A percentile compares a stretch with the other conserved stretches of the same genome.
These are phyloP conservation scores for Eubasilissa splendida DNA, from an alignment of 2,888 invertebrate genomes.

Conservation along the genomic window DNA sequence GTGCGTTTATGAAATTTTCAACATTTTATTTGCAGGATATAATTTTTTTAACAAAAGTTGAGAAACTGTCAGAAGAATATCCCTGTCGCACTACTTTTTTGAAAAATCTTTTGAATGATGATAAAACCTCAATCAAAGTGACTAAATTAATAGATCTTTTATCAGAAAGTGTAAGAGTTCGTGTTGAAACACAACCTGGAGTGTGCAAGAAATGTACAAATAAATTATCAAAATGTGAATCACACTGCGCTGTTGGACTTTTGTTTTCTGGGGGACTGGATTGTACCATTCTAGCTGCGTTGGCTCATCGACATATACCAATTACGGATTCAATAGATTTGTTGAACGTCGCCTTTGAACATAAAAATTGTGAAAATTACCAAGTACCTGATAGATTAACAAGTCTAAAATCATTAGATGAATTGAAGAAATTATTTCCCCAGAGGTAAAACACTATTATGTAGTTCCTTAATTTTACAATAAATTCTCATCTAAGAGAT, in stretches of 20 bases:
- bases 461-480: too few species aligned
- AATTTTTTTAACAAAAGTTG: slow-evolving; percentile 61
- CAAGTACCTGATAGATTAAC: slow-evolving; percentile 90
- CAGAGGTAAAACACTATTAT: slow-evolving; percentile 64
- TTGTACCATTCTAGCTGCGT: slow-evolving; percentile 89
- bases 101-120: slow-evolving; percentile 65
- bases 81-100: slow-evolving; percentile 64
- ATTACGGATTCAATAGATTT: slow-evolving; percentile 85
- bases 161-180: slow-evolving; percentile 73
- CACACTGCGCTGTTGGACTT: slow-evolving; percentile 82
- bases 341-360: slow-evolving; percentile 94
- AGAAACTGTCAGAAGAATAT: slow-evolving; percentile 61
- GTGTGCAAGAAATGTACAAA: slow-evolving; percentile 76
- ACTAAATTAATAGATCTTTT: slow-evolving; percentile 70
- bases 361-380: slow-evolving; percentile 67
- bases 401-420: slow-evolving; percentile 79
- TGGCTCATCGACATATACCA: slow-evolving; percentile 82
- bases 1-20: slow-evolving; percentile 1
- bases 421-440: slow-evolving; percentile 80
- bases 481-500: too few species aligned
- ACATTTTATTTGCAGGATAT: slow-evolving; percentile 52
- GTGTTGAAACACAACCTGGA: slow-evolving; percentile 75
- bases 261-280: slow-evolving; percentile 98
- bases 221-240: slow-evolving; percentile 61
- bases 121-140: slow-evolving; percentile 66